Evolutionary conservation across 1,140 invertebrate species (phyloP).

Genomic region (Drosophila bipectinata): DNA sequence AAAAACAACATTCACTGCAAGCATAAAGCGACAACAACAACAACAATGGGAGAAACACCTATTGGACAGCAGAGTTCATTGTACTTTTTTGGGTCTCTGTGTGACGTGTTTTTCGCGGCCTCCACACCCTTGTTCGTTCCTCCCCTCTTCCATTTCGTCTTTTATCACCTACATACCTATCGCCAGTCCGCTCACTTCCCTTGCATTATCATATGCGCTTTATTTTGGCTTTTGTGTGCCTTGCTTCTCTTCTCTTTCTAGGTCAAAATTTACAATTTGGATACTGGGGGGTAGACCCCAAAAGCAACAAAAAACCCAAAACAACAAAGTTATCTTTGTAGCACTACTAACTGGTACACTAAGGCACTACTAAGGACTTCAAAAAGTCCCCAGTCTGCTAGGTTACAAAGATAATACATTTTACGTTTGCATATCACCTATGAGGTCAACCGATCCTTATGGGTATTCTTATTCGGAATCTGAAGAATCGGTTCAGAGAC

Average conservation of each 20-base stretch:
- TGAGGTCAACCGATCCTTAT: too few species aligned
- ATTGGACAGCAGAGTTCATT: constrained; percentile 53
- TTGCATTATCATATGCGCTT: constrained; percentile 20
- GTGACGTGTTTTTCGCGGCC: background rate
- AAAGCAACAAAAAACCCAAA: too few species aligned
- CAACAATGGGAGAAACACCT: constrained; percentile 4
- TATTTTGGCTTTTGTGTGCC: constrained; percentile 11
- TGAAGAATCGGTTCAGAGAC: too few species aligned
- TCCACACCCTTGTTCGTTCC: constrained; percentile 1
- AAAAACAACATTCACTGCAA: background rate
- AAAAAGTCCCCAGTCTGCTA: too few species aligned
- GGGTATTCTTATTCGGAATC: too few species aligned
- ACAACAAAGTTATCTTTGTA: too few species aligned
- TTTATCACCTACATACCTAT: background rate
- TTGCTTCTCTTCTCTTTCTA: constrained; percentile 27
- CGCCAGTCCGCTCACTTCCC: background rate
- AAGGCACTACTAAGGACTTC: too few species aligned
- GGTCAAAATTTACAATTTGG: constrained; percentile 66
- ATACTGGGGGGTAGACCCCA: too few species aligned
- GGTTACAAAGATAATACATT: too few species aligned
- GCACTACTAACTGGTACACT: too few species aligned
- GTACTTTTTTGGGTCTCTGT: constrained; percentile 67
- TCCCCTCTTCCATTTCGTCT: background rate
- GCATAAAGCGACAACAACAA: background rate
- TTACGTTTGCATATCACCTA: too few species aligned